Evolutionary conservation across 1,140 invertebrate genomes (phyloP), one percentile per base, ranked within the genome.

Genomic region (Hylaeus anthracinus): DNA sequence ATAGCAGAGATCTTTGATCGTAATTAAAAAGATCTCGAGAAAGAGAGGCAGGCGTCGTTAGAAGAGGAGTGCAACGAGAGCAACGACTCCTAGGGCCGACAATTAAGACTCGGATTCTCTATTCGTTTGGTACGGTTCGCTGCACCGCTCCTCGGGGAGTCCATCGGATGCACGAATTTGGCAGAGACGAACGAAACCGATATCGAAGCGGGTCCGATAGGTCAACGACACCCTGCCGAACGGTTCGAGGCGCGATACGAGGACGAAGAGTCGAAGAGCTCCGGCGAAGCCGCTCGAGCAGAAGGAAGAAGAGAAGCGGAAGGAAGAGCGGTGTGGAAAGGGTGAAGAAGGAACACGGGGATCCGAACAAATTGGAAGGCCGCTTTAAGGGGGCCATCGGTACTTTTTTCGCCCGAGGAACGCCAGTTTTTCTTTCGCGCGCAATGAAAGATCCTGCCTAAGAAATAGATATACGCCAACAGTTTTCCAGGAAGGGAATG

Each of bases 331-430:
- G 66, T 56, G 72, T 66, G 71, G 75, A 55, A 56, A 61, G 41
- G 69, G 45, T 26, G 5, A 65, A 60, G 66, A 14, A 70, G 55
- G 72, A 60, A 70, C 71, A 60, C 26, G 26, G 60, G 74, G 78
- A 86, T 88, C 70, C 79, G 87, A 87, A 89, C 88, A 89, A 89
- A 89, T 89, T 89, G 87, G 88, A 89, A 87, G 85, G 83, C 79
- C 75, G 82, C 26, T 26, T 88, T 87, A 87, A 89, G 26, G 26
- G 26, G 26, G 26, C 26, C 26, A 26, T 26, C 26, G 26, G 26
- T 26, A 26, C 26, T 26, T 26, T 26, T 26, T 26, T 26, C 26
- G 26, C 26, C 26, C 26, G 26, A 26, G 26, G 26, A 26, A 26
- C 26, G 26, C 26, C 26, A 26, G 26, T 26, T 26, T 26, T 26